Base-by-base conservation (phyloP, 2,113 vertebrate species). In the Entomyzon cyanotis region DNA sequence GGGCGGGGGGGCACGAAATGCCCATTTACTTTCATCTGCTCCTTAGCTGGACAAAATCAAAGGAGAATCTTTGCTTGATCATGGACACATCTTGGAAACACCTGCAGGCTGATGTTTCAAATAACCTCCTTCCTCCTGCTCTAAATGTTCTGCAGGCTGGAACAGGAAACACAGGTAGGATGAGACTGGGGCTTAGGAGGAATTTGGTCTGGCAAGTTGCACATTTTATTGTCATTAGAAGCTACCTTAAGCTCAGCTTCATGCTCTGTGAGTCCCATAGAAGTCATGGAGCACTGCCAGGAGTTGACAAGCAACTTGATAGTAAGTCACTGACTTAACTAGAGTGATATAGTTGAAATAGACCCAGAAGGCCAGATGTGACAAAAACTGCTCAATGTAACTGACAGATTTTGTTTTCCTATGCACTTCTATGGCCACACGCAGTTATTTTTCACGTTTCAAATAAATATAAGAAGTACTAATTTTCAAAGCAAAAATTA, bases 21-120 rank as follows among this genome's bases (percentile, higher is more conserved):
- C 55, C 35, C 18, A 1, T 60, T 89, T 93, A 22, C 17, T 91
- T 77, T 87, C 9, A 14, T 46, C 20, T 3, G 0, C 25, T 73
- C 23, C 70, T 86, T 55, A 65, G 15, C 49, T 55, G 46, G 79
- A 37, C 46, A 79, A 76, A 88, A 56, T 82, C 21, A 69, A 62
- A 73, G 82, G 28, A 50, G 82, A 58, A 33, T 39, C 23, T 92
- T 70, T 8, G 1, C 47, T 55, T 82, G 52, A 70, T 39, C 3
- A 1, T 2, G 3, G 42, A 47, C 2, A 1, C 0, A 1, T 70
- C 37, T 78, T 87, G 52, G 28, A 78, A 78, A 63, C 25, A 58
- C 41, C 60, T 90, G 39, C 31, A 84, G 56, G 39, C 47, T 81
- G 39, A 55, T 60, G 67, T 5, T 86, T 80, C 41, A 33, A 27